These are phyloP conservation scores for Hylomyscus alleni DNA, from an alignment of 2,797 vertebrate species.

Conservation along the genomic window DNA sequence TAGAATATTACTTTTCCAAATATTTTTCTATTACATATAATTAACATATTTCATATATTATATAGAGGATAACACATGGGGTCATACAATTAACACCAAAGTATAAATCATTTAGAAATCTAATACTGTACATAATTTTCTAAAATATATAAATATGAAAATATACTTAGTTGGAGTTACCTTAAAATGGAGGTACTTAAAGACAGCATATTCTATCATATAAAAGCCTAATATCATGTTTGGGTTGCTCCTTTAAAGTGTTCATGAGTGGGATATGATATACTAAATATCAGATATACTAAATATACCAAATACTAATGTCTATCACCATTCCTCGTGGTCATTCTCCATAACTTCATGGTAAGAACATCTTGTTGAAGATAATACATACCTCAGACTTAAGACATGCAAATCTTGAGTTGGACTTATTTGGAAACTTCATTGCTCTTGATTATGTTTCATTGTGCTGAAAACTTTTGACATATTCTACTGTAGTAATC, in stretches of 20 bases:
- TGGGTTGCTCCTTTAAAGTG: not conserved
- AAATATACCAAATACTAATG: not conserved
- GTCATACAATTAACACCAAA: not conserved
- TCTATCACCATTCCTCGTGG: not conserved
- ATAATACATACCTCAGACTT: not conserved
- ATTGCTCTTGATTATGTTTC: not conserved
- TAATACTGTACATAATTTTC: not conserved
- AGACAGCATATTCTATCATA: not conserved
- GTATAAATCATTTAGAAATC: too few relatives aligned
- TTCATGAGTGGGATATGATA: not conserved
- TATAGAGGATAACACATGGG: not conserved
- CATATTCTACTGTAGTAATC: too few relatives aligned
- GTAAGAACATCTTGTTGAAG: too few relatives aligned
- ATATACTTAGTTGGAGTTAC: not conserved
- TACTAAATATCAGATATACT: too few relatives aligned
- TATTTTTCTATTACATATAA: not conserved
- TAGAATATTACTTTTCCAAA: not conserved
- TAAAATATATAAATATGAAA: not conserved
- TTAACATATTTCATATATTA: not conserved
- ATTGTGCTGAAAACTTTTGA: not conserved
- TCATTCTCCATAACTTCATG: not conserved
- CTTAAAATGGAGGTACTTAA: too few relatives aligned
- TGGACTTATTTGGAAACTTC: too few relatives aligned
- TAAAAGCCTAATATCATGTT: not conserved
- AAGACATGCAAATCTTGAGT: not conserved